Base-by-base conservation (phyloP, 1,140 invertebrate genomes). In the Cataglyphis hispanica region DNA sequence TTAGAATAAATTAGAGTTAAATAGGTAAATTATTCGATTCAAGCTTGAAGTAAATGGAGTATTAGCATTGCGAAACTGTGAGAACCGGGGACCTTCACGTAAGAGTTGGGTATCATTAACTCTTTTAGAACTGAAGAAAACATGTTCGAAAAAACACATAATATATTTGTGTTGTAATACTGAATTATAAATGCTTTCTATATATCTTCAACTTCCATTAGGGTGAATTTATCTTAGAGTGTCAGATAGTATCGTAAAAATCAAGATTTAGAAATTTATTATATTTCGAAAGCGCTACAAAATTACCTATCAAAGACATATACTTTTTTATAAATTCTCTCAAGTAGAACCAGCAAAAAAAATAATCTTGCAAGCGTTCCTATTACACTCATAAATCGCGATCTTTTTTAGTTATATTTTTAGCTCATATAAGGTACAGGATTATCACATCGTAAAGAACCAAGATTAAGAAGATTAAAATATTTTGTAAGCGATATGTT, bases 151-250 rank as follows among this genome's bases (percentile, higher is more conserved):
- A 37, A 13, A 78, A 66, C 25, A 22, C 16, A 0, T 64, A 64
- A 78, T 66, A n/a, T 22, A 63, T 66, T 66, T 43, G n/a, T 66
- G 10, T 3, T 25, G 61, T 66, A 50, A 25, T 27, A 22, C 25
- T 16, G 43, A 66, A 31, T 66, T 43, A 66, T 77, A 22, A 16
- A 77, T 66, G 19, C 40, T 78, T 78, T 66, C 60, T 43, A 78
- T 43, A 40, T 61, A 46, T 50, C 25, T 43, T 63, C 37, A 63
- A 53, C 58, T 64, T 77, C 75, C 37, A 63, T 6, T 31, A 46
- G n/a, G 10, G 22, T 66, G 40, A n/a, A n/a, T n/a, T n/a, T n/a
- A n/a, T n/a, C n/a, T n/a, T n/a, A 46, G n/a, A 16, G 22, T 66
- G 40, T 78, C 61, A 34, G 11, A 25, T 43, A 43, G 13, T 16